Evolutionary conservation across 2,888 invertebrate genomes (phyloP).

Genomic region (Pyrrhosoma nymphula): DNA sequence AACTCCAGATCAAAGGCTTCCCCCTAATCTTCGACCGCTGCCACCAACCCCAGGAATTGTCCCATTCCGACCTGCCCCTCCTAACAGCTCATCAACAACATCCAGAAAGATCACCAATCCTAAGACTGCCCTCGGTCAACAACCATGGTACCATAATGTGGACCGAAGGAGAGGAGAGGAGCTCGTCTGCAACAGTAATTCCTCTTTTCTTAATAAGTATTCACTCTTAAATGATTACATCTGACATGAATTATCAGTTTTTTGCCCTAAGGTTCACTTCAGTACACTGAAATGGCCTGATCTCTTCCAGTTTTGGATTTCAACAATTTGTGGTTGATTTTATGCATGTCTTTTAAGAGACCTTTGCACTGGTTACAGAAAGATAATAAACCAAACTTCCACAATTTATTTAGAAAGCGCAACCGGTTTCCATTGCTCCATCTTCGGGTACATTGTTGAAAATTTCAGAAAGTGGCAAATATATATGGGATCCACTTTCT

Average conservation of each 20-base stretch:
- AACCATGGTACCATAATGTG: constrained; percentile 71
- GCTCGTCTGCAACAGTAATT: constrained; percentile 70
- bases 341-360: too few relatives aligned
- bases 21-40: constrained; percentile 48
- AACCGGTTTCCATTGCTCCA: too few relatives aligned
- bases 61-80: constrained; percentile 1
- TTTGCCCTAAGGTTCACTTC: too few relatives aligned
- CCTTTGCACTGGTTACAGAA: too few relatives aligned
- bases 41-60: constrained; percentile 65
- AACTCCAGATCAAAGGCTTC: constrained; percentile 38
- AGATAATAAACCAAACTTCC: too few relatives aligned
- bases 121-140: constrained; percentile 68
- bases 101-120: constrained; percentile 20
- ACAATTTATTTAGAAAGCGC: too few relatives aligned
- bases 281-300: too few relatives aligned
- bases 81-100: neutral
- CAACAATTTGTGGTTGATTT: too few relatives aligned
- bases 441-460: too few relatives aligned
- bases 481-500: too few relatives aligned
- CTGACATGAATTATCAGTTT: neutral
- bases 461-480: too few relatives aligned
- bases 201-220: neutral
- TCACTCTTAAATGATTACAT: neutral
- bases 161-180: constrained; percentile 71
- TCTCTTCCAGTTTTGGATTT: too few relatives aligned